Conservation (phyloP, 2,113 vertebrate species). For the Egretta garzetta region DNA sequence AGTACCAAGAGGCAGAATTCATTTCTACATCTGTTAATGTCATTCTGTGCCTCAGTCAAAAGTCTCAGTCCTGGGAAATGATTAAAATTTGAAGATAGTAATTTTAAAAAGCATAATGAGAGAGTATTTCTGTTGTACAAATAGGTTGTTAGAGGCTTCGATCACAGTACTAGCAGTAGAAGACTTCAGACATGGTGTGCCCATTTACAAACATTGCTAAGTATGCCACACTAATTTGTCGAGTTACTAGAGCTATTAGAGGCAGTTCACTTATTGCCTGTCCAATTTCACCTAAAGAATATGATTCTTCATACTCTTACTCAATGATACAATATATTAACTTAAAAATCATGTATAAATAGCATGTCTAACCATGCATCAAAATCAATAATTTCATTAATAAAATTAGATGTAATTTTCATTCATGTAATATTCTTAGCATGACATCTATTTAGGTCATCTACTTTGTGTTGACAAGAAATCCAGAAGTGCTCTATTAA, state of each 20-base stretch:
- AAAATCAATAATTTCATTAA: slow-evolving; percentile 3
- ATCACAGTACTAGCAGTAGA: not conserved
- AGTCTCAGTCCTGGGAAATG: not conserved
- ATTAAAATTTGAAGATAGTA: not conserved
- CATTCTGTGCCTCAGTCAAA: not conserved
- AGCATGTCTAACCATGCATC: not conserved
- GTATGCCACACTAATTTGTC: not conserved
- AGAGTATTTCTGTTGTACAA: not conserved
- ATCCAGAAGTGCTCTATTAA: slow-evolving; percentile 5
- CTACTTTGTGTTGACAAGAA: slow-evolving; percentile 41
- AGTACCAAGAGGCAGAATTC: not conserved
- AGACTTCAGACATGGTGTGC: not conserved
- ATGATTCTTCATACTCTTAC: not conserved
- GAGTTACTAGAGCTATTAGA: not conserved
- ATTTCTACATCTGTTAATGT: not conserved
- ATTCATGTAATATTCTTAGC: slow-evolving; percentile 26
- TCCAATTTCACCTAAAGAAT: not conserved
- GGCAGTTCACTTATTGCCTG: not conserved
- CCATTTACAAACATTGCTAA: not conserved
- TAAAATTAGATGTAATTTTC: slow-evolving; percentile 19
- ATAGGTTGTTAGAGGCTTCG: not conserved
- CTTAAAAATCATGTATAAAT: not conserved
- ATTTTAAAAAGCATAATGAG: not conserved
- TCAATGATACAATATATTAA: not conserved
- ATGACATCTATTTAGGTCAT: slow-evolving; percentile 36